A percentile compares a stretch with the other conserved stretches of the same genome.
These are phyloP conservation scores for Andrena praecox DNA, from an alignment of 2,888 invertebrate species.

Conservation along the genomic window DNA sequence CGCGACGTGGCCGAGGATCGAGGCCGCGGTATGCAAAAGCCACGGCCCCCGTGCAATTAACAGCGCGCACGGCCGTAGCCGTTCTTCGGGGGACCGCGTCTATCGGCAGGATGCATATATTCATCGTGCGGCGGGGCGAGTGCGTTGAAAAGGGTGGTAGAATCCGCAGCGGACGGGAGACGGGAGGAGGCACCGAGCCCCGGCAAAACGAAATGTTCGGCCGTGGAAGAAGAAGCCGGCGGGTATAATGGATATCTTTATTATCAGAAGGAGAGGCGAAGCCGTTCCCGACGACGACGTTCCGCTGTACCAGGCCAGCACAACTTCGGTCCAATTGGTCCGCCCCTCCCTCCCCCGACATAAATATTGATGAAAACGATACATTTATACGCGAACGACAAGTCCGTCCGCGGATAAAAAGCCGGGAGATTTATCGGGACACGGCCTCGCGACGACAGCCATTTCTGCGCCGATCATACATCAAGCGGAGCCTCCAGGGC, in stretches of 20 bases:
- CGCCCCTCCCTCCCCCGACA: conserved; percentile 60
- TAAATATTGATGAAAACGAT: conserved; percentile 83
- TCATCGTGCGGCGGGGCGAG: conserved; percentile 33
- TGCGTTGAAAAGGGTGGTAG: conserved; percentile 52
- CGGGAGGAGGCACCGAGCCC: conserved; percentile 37
- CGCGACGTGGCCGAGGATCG: too few relatives aligned
- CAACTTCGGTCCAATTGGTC: conserved; percentile 77
- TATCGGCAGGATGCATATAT: conserved; percentile 41
- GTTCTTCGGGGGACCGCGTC: too few relatives aligned
- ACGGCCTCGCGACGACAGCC: conserved; percentile 80
- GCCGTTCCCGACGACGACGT: conserved; percentile 46
- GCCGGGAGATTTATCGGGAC: conserved; percentile 81
- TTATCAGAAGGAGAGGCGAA: conserved; percentile 67
- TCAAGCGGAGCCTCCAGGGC: conserved; percentile 75
- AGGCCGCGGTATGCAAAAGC: background rate
- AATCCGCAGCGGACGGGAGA: conserved; percentile 45
- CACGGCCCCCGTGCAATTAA: conserved; percentile 26
- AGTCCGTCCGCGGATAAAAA: conserved; percentile 78
- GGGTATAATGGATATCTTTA: conserved; percentile 78
- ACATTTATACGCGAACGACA: conserved; percentile 82
- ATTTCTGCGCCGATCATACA: conserved; percentile 81
- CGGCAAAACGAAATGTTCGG: conserved; percentile 65
- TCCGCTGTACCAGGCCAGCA: conserved; percentile 39
- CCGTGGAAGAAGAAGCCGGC: conserved; percentile 62
- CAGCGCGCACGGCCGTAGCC: conserved; percentile 12